phyloP scores from a whole-genome alignment of 1,140 invertebrate genomes.

The Plectus sambesii region DNA sequence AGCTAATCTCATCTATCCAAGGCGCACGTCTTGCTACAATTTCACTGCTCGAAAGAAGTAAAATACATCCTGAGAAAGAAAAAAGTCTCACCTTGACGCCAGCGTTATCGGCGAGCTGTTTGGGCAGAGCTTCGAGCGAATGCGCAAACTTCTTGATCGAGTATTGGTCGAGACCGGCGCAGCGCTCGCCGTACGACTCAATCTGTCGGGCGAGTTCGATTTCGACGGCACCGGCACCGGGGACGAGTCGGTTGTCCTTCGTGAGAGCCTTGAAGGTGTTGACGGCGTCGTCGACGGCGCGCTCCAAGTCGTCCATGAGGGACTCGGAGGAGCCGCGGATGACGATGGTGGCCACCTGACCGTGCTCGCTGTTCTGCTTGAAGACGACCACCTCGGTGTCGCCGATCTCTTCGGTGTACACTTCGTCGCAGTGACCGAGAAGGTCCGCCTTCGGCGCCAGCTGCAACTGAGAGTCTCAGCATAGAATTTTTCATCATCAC shows the following conservation, averaged over 20 bases:
- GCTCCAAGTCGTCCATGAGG: slow-evolving; percentile 96
- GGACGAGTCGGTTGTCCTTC: slow-evolving; percentile 57
- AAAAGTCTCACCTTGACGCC: slow-evolving; percentile 64
- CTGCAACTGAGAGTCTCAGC: slow-evolving; percentile 44
- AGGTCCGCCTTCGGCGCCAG: slow-evolving; percentile 75
- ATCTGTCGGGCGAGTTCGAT: slow-evolving; percentile 80
- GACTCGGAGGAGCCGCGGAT: slow-evolving; percentile 92
- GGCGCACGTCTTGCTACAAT: too few species aligned
- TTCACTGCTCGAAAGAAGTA: slow-evolving; percentile 1
- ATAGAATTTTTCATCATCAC: too few species aligned
- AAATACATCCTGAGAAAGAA: slow-evolving; percentile 1
- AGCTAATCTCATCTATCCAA: too few species aligned
- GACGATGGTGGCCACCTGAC: slow-evolving; percentile 78
- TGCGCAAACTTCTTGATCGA: slow-evolving; percentile 85
- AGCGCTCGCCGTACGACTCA: slow-evolving; percentile 69
- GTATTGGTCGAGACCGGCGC: slow-evolving; percentile 91
- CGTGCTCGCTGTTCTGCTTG: slow-evolving; percentile 57
- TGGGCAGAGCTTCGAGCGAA: slow-evolving; percentile 78
- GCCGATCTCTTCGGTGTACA: slow-evolving; percentile 87
- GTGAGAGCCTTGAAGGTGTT: slow-evolving; percentile 89
- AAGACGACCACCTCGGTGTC: slow-evolving; percentile 87
- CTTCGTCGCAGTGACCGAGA: slow-evolving; percentile 77
- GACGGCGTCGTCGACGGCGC: slow-evolving; percentile 94
- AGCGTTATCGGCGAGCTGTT: slow-evolving; percentile 82
- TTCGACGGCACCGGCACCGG: slow-evolving; percentile 88